Evolutionary conservation across 2,888 invertebrate species (phyloP), one percentile per base, ranked within the genome.

Genomic region (Pseudococcus jackbeardsleyi): DNA sequence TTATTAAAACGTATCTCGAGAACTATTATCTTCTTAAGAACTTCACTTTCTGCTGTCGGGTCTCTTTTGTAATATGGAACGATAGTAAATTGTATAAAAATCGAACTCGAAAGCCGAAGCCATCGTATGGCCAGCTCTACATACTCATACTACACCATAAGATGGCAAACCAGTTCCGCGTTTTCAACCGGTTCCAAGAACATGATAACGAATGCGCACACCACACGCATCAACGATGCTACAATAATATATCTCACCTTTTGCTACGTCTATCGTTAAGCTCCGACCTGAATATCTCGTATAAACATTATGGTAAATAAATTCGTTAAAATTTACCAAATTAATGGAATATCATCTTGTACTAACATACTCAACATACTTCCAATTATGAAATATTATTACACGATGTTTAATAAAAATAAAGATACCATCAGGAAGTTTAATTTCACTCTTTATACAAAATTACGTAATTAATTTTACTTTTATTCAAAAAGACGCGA

Each of bases 21-120:
- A 68, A 26, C 68, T 68, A 68, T 68, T 68, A 68, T 68, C 68
- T 2, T 68, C 68, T 68, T 68, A 68, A 68, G 68, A 68, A 68
- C 26, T 68, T 68, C 68, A 68, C 68, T 68, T 68, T 68, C 68
- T 26, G 68, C 68, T 26, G 68, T 68, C 68, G 68, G 68, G 22
- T 19, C 68, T 68, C 12, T 19, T 54, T 54, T 54, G 54, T 54
- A 50, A 54, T n/a, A n/a, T 54, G 1, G 54, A 5, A n/a, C n/a
- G 17, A 68, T 68, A 68, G 26, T 68, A 26, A 68, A 68, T 68
- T 68, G 22, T 68, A 68, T 68, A 26, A 68, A 68, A 68, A 19
- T 68, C 68, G 68, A 42, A 42, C 42, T 42, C 42, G 42, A 33
- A 68, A 68, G 68, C 68, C 22, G 26, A 33, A 33, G 26, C 26